These are phyloP conservation scores for Ostrea edulis DNA, from an alignment of 1,140 invertebrate genomes.

Conservation along the genomic window DNA sequence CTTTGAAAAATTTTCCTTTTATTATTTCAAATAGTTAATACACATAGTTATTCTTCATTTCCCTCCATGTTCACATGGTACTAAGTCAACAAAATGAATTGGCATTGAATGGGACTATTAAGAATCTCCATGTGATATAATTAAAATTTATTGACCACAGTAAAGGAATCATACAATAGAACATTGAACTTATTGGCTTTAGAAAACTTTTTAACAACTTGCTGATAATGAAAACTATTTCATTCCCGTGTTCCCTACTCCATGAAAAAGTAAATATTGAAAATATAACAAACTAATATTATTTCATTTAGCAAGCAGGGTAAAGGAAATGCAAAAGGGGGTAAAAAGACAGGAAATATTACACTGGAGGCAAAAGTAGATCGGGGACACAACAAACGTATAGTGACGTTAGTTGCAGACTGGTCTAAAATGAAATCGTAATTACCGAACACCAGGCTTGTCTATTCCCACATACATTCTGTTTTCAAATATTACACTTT, in stretches of 20 bases:
- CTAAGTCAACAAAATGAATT: not conserved
- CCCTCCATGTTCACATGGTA: not conserved
- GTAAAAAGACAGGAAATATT: constrained; percentile 1
- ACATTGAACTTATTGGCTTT: constrained; percentile 22
- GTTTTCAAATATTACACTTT: constrained; percentile 40
- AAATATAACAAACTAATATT: not conserved
- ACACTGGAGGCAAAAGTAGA: not conserved
- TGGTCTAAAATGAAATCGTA: constrained; percentile 40
- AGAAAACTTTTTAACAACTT: not conserved
- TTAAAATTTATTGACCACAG: not conserved
- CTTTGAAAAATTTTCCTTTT: not conserved
- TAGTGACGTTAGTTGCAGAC: constrained; percentile 26
- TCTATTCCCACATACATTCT: constrained; percentile 60
- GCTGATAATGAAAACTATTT: not conserved
- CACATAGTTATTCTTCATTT: not conserved
- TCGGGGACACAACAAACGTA: constrained; percentile 14
- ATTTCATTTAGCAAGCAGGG: constrained; percentile 34
- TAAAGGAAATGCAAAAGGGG: constrained; percentile 38
- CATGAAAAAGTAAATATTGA: not conserved
- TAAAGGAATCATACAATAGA: not conserved
- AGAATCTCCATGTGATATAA: constrained; percentile 12
- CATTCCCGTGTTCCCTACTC: not conserved
- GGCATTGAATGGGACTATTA: not conserved
- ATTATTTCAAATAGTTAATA: not conserved
- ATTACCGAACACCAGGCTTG: constrained; percentile 58